Base-by-base conservation (phyloP, 1,140 invertebrate species). In the Lethocerus indicus region DNA sequence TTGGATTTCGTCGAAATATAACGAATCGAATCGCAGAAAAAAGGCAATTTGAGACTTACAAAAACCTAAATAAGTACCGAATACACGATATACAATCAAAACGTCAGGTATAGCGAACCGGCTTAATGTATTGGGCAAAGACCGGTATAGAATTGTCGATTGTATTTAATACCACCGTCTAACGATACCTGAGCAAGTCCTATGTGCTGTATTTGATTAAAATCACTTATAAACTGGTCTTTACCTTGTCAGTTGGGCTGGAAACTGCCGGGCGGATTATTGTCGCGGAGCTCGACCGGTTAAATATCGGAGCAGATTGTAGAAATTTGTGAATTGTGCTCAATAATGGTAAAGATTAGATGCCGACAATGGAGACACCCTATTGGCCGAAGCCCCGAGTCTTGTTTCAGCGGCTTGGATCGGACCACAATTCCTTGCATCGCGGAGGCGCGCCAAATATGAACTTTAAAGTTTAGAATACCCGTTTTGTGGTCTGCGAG, bases 291-390 rank as follows among this genome's bases (percentile, higher is more conserved):
- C 25, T 26, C n/a, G 23, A 28, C 29, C 21, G 42, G 25, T n/a
- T n/a, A n/a, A n/a, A n/a, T n/a, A n/a, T n/a, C n/a, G n/a, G n/a
- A n/a, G n/a, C n/a, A n/a, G n/a, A n/a, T n/a, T n/a, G n/a, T n/a
- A n/a, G n/a, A n/a, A n/a, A n/a, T n/a, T n/a, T n/a, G 42, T n/a
- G 29, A 44, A 14, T 44, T 28, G 18, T 16, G 40, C 29, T 44
- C 42, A 27, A 44, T 44, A 44, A 28, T 44, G 29, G 25, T 44
- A 28, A 44, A 28, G 42, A 44, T 28, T 44, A 27, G 42, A 44
- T 28, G 42, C 42, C 42, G 42, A 44, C 42, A 44, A 44, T 16
- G 25, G 25, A 14, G 3, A 27, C 42, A n/a, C 14, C n/a, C 21
- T 25, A 44, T 44, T 44, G 42, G 42, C 25, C 12, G 24, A 2